A percentile compares a stretch with the other conserved stretches of the same genome.
Conservation (phyloP, 2,797 vertebrate genomes). For the Anguilla anguilla region DNA sequence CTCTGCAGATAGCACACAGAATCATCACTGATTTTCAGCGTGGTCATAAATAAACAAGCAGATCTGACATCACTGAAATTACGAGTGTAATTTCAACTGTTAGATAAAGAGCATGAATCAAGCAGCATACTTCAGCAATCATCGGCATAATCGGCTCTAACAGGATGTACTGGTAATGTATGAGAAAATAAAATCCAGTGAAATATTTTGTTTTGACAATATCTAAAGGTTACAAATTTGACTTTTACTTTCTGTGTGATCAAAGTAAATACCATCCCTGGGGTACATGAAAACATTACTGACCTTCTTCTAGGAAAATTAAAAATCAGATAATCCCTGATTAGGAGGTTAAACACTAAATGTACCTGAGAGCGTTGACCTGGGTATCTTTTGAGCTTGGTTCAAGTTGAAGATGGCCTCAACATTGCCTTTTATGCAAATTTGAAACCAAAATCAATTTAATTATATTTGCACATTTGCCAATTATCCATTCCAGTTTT, state of each 20-base stretch:
- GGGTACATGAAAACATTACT: background rate
- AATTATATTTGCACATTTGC: background rate
- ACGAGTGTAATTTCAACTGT: no score
- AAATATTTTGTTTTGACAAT: background rate
- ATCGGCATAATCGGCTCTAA: background rate
- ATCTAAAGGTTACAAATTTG: background rate
- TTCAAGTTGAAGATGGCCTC: background rate
- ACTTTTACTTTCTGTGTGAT: background rate
- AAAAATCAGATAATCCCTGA: background rate
- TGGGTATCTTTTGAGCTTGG: background rate
- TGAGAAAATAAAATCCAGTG: background rate
- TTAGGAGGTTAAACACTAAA: background rate
- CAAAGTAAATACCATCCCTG: background rate
- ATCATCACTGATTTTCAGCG: background rate
- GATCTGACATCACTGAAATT: no score
- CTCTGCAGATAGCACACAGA: background rate
- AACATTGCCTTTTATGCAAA: background rate
- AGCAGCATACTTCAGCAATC: background rate
- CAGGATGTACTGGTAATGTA: background rate
- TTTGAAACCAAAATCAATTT: background rate
- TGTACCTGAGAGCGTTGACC: background rate
- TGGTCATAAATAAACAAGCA: no score
- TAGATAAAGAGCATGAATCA: no score
- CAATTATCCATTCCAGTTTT: background rate
- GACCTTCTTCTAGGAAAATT: background rate